Percentiles rank a stretch among this genome's conserved stretches.
phyloP scores from a whole-genome alignment of 1,140 invertebrate genomes.

The Macrobrachium nipponense region DNA sequence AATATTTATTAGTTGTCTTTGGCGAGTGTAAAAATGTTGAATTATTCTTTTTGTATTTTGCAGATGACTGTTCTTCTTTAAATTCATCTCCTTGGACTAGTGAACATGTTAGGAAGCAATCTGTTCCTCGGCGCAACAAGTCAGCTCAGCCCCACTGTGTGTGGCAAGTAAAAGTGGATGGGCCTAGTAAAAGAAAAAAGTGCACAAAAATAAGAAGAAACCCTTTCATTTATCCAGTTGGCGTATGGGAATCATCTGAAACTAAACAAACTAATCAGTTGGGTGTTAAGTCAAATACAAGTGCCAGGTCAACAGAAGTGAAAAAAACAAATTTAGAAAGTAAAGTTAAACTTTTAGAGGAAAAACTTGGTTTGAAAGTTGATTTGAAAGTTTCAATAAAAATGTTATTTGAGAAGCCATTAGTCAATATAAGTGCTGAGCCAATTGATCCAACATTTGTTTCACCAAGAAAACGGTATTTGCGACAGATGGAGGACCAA shows the following conservation, averaged over 20 bases:
- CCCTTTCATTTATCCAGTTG: constrained; percentile 24
- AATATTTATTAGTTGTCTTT: no score
- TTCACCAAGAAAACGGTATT: constrained; percentile 52
- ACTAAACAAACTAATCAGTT: neutral
- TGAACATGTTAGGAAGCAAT: constrained; percentile 88
- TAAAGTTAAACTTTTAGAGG: constrained; percentile 25
- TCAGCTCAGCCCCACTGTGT: constrained; percentile 75
- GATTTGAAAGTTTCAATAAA: constrained; percentile 29
- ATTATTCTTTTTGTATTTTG: constrained; percentile 73
- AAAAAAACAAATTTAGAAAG: constrained; percentile 33
- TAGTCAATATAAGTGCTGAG: constrained; percentile 20
- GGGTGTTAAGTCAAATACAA: constrained; percentile 6
- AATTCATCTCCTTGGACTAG: constrained; percentile 89
- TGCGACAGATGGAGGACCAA: constrained; percentile 57
- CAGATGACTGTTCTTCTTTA: constrained; percentile 88
- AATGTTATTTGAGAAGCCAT: constrained; percentile 41
- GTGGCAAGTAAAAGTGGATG: neutral
- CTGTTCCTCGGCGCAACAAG: constrained; percentile 77
- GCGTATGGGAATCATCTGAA: constrained; percentile 16
- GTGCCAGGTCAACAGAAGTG: neutral
- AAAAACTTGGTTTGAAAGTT: constrained; percentile 35
- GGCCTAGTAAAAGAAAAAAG: constrained; percentile 16
- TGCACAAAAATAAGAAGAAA: constrained; percentile 27
- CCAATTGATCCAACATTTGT: constrained; percentile 48
- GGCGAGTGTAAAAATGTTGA: neutral